Evolutionary conservation across 35 echinoderm and acorn worm genomes (phyloP).

Genomic region (Strongylocentrotus purpuratus): DNA sequence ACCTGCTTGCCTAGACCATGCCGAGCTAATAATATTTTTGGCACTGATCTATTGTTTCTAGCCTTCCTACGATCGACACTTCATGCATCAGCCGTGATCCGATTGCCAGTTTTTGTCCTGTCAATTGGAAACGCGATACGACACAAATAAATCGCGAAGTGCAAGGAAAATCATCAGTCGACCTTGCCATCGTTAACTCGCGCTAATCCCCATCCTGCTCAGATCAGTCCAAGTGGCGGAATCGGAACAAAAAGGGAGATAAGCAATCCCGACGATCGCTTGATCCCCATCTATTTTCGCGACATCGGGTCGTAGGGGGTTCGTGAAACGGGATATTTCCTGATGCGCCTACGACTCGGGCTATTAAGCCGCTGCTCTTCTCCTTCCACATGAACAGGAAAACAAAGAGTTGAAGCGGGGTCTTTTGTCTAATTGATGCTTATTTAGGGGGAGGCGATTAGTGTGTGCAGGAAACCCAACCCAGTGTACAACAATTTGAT

Average conservation of each 20-base stretch:
- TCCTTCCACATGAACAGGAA: neutral
- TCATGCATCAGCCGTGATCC: neutral
- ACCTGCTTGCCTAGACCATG: too few species aligned
- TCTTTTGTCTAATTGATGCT: neutral
- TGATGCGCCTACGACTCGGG: neutral
- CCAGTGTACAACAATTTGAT: neutral
- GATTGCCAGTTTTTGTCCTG: neutral
- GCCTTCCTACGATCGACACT: neutral
- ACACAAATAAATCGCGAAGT: neutral
- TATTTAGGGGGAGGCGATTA: neutral
- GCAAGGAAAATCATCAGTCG: neutral
- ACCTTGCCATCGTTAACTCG: neutral
- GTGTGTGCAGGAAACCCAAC: neutral
- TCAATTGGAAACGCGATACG: neutral
- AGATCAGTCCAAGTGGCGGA: neutral
- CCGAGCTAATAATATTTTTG: neutral
- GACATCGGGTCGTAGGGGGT: neutral
- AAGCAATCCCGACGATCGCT: neutral
- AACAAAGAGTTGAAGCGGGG: neutral
- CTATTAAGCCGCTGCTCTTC: neutral
- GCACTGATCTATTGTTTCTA: neutral
- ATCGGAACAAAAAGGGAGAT: neutral
- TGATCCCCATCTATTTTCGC: neutral
- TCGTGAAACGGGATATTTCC: constrained; percentile 9
- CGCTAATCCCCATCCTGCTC: neutral